Base-by-base conservation (phyloP, 35 echinoderm and acorn worm species). In the Nesometra sesokonis region DNA sequence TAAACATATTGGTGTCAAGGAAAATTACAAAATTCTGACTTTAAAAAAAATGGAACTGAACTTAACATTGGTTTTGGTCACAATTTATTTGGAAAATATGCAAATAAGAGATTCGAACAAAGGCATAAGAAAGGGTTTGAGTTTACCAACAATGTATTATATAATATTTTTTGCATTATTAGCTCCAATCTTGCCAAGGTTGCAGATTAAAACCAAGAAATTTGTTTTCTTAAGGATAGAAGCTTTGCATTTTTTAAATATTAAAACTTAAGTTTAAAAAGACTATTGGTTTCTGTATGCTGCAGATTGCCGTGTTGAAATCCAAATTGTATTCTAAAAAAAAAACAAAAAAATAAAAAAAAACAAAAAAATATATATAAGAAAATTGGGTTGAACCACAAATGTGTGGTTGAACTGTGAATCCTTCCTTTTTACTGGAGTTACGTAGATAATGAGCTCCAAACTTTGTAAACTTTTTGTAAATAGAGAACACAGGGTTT, bases 321-420 rank as follows among this genome's bases (percentile, higher is more conserved):
- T 67, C 52, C 52, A 67, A 67, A 67, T 67, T 67, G 52, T 67
- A 67, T 67, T 67, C 52, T 67, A 67, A 67, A 67, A 67, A 67
- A 67, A 67, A 19, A 27, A 19, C 23, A 19, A 67, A 67, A 67
- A 67, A 17, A 9, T 19, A 19, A 67, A 67, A 67, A 27, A 67
- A 67, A 67, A 67, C 7, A 27, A 67, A 67, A 67, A 27, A 27
- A 43, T 43, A 43, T 43, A n/a, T 43, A 43, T 43, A 43, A 67
- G 21, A 67, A 67, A 9, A 67, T 67, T 67, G 52, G 7, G 7
- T 67, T 5, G 23, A 17, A 67, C n/a, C n/a, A n/a, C n/a, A n/a
- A n/a, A n/a, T n/a, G n/a, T n/a, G n/a, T n/a, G 52, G 38, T 43
- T 43, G 15, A 67, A 9, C 0, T 67, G 11, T 67, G 21, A 43